Evolutionary conservation across 2,797 vertebrate genomes (phyloP), one percentile per base, ranked within the genome.

Genomic region (Glossophaga mutica): DNA sequence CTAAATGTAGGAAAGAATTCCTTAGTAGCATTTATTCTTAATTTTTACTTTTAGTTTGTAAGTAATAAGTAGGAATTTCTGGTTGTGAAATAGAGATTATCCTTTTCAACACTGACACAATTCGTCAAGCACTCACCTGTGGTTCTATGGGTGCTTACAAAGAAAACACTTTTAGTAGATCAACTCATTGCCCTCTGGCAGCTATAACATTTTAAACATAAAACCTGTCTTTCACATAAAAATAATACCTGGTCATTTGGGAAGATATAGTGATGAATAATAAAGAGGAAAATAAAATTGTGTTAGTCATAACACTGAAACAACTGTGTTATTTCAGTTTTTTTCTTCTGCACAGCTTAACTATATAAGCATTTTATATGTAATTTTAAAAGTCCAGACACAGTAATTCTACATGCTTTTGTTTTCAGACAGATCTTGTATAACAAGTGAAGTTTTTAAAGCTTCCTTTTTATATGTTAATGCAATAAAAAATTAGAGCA

Each of bases 1-100:
- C 70, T 84, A 86, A 94, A 62, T 14, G 39, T 55, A 44, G 34
- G 22, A 74, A 76, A 91, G 48, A 68, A 83, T 85, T 82, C 18
- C 39, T 62, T 73, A 37, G 14, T 52, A 67, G n/a, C 15, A 32
- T 97, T 96, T 93, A 89, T 94, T 97, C 76, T 89, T 81, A 82
- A 70, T 86, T 98, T 89, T 97, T 96, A 65, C 59, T 94, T 90
- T 96, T 93, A 82, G 83, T 82, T 94, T 96, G 44, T 57, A 92
- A 4, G 73, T 55, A 96, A 68, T 52, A 96, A 24, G 12, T 71
- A 16, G 0, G 16, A 78, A 46, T 70, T 65, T 90, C 50, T 67
- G 8, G 11, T 74, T 39, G 7, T 77, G 29, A 65, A 81, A 68
- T 52, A 37, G 7, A 19, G 37, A 50, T 70, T 48, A 4, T 85